phyloP scores from a whole-genome alignment of 1,140 invertebrate species.

The Pristionchus pacificus region DNA sequence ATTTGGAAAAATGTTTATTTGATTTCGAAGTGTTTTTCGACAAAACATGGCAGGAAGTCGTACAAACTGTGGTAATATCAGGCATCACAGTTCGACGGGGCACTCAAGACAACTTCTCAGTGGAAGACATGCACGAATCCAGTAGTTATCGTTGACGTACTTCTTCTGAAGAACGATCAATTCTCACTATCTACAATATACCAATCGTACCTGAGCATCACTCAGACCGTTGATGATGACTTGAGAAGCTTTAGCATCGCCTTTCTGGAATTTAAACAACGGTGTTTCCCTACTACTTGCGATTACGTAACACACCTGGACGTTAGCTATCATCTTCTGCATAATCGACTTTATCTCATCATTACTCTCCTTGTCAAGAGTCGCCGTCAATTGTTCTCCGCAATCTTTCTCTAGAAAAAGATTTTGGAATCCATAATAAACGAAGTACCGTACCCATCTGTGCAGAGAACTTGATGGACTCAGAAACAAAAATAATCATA shows the following conservation, averaged over 20 bases:
- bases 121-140: too few relatives aligned
- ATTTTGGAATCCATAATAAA: background rate
- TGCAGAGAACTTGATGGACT: background rate
- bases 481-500: too few relatives aligned
- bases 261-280: too few relatives aligned
- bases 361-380: background rate
- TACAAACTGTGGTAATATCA: too few relatives aligned
- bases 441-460: background rate
- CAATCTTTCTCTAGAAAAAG: background rate
- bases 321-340: background rate
- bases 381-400: background rate
- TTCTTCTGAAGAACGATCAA: too few relatives aligned
- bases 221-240: background rate
- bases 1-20: too few relatives aligned
- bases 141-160: too few relatives aligned
- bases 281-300: too few relatives aligned
- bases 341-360: background rate
- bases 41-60: too few relatives aligned
- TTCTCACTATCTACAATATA: too few relatives aligned
- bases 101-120: background rate
- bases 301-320: background rate
- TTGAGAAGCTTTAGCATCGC: background rate
- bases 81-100: background rate
- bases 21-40: too few relatives aligned
- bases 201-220: background rate